Evolutionary conservation across 2,113 vertebrate genomes (phyloP).

Genomic region (Choloepus hoffmanni): DNA sequence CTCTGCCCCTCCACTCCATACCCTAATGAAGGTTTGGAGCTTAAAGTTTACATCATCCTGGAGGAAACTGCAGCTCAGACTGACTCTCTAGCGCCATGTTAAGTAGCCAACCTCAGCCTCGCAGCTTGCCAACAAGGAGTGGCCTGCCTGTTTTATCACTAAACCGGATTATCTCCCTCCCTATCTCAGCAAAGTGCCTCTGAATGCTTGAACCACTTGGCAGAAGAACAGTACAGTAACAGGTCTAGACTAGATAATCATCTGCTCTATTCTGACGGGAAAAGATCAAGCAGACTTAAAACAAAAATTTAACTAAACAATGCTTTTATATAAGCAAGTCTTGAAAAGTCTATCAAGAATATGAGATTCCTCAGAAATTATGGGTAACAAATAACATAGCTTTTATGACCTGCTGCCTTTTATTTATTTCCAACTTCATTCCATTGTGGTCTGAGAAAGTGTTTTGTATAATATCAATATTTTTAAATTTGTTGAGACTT

Average conservation of each 20-base stretch:
- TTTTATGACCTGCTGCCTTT: no score
- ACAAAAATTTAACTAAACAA: not conserved
- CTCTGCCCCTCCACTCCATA: not conserved
- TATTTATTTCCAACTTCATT: no score
- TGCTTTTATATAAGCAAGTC: not conserved
- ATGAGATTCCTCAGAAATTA: not conserved
- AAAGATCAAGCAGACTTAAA: not conserved
- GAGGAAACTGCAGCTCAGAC: conserved; percentile 19
- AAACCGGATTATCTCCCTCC: not conserved
- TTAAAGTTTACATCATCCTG: not conserved
- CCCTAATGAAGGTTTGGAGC: not conserved
- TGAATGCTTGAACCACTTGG: not conserved
- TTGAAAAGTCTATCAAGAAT: conserved; percentile 28
- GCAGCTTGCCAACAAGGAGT: conserved; percentile 3
- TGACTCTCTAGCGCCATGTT: not conserved
- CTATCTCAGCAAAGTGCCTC: not conserved
- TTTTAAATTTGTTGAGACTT: no score
- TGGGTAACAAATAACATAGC: not conserved
- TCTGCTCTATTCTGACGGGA: conserved; percentile 5
- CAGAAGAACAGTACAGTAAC: not conserved
- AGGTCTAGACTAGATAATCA: not conserved
- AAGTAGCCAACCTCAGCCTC: not conserved
- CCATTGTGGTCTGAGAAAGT: no score
- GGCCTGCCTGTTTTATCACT: not conserved
- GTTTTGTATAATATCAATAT: no score